Percentiles rank a stretch among this genome's conserved stretches.
phyloP scores from a whole-genome alignment of 2,888 invertebrate genomes.

The Malthinus flaveolus region DNA sequence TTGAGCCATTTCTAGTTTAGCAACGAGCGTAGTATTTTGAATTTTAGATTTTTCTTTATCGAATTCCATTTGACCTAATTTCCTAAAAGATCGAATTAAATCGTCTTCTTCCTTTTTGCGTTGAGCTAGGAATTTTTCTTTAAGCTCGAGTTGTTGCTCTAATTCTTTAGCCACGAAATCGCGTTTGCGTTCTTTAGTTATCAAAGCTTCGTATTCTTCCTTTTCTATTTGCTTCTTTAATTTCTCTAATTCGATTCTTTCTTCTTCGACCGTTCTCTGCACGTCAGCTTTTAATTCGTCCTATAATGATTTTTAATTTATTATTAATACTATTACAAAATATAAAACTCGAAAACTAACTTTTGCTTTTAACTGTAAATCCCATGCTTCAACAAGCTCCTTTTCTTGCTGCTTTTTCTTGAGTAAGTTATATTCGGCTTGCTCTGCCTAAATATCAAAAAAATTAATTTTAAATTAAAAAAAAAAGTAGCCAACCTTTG shows the following conservation, averaged over 20 bases:
- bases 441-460: slow-evolving; percentile 52
- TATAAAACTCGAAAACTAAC: slow-evolving; percentile 23
- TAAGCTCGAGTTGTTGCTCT: slow-evolving; percentile 44
- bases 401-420: slow-evolving; percentile 51
- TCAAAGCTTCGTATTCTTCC: slow-evolving; percentile 44
- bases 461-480: not conserved
- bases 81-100: slow-evolving; percentile 43
- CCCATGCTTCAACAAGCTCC: slow-evolving; percentile 49
- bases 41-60: slow-evolving; percentile 42
- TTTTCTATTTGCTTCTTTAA: slow-evolving; percentile 40
- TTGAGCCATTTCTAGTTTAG: no score
- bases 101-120: slow-evolving; percentile 47
- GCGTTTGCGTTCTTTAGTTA: slow-evolving; percentile 36
- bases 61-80: slow-evolving; percentile 44
- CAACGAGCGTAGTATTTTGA: slow-evolving; percentile 34
- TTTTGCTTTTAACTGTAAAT: slow-evolving; percentile 49
- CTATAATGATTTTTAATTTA: slow-evolving; percentile 17
- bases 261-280: slow-evolving; percentile 41
- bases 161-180: slow-evolving; percentile 43
- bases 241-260: slow-evolving; percentile 43
- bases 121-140: slow-evolving; percentile 42
- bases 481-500: slow-evolving; percentile 43
- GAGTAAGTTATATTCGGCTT: slow-evolving; percentile 59
- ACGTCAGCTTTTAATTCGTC: slow-evolving; percentile 43
- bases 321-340: not conserved